phyloP scores from a whole-genome alignment of 92 coral and sea anemone genomes.

The Bergia sp. region DNA sequence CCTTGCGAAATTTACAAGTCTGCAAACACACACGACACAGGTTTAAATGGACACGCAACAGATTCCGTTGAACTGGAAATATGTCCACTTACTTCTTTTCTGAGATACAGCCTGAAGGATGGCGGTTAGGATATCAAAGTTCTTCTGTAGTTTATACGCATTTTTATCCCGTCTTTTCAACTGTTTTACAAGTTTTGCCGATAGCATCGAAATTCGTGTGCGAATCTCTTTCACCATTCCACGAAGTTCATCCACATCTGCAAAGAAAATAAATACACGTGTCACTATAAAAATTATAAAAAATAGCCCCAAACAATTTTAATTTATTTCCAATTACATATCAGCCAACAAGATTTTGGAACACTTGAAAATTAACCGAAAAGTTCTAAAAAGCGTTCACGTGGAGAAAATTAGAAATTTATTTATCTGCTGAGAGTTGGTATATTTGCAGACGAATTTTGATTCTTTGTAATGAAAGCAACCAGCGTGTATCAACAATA shows the following conservation, averaged over 20 bases:
- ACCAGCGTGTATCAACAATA: background rate
- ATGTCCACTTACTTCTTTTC: constrained; percentile 86
- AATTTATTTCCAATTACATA: constrained; percentile 27
- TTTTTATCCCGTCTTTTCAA: constrained; percentile 94
- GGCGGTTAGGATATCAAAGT: constrained; percentile 93
- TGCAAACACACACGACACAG: constrained; percentile 3
- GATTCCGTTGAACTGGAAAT: background rate
- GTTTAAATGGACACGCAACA: constrained; percentile 9
- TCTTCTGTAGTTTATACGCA: constrained; percentile 93
- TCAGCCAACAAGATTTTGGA: background rate
- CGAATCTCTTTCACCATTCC: constrained; percentile 84
- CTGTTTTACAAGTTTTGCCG: constrained; percentile 92
- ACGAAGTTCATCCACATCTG: constrained; percentile 82
- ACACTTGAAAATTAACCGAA: background rate
- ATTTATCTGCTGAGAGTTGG: background rate
- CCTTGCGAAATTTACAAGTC: background rate
- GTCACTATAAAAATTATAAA: background rate
- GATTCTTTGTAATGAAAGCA: background rate
- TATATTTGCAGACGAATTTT: background rate
- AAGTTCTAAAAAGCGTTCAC: background rate
- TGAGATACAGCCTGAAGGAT: constrained; percentile 97
- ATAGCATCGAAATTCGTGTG: constrained; percentile 89
- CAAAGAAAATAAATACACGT: constrained; percentile 43
- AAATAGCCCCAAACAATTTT: background rate
- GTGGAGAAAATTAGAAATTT: background rate